These are phyloP conservation scores for Eulithis prunata DNA, from an alignment of 2,888 invertebrate species.

Conservation along the genomic window DNA sequence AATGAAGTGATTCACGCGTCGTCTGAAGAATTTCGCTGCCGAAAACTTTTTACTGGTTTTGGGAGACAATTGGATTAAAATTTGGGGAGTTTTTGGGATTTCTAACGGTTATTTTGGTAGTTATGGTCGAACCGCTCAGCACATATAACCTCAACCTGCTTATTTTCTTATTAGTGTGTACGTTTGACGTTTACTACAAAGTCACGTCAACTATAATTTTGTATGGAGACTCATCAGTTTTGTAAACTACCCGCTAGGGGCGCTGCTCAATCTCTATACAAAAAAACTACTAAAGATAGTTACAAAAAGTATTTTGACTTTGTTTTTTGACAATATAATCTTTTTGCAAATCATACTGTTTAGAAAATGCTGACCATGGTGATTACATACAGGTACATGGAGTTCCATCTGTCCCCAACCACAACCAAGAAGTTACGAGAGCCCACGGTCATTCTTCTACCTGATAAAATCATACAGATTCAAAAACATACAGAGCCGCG, in stretches of 20 bases:
- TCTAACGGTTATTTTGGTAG: slow-evolving; percentile 17
- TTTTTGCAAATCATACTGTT: no score
- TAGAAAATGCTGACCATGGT: no score
- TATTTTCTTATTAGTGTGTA: no score
- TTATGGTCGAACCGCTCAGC: neutral
- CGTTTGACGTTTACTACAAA: no score
- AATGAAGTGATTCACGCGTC: slow-evolving; percentile 65
- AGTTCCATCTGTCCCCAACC: slow-evolving; percentile 14
- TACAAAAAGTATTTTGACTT: no score
- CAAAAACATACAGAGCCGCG: slow-evolving; percentile 40
- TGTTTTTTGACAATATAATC: no score
- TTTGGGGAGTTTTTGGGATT: slow-evolving; percentile 15
- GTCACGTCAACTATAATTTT: no score
- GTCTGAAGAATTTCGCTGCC: slow-evolving; percentile 23
- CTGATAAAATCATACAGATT: slow-evolving; percentile 33
- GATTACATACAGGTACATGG: neutral
- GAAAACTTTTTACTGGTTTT: slow-evolving; percentile 27
- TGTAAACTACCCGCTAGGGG: no score
- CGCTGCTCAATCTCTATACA: no score
- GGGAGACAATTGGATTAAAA: slow-evolving; percentile 19
- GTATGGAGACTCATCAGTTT: no score
- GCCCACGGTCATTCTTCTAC: slow-evolving; percentile 20
- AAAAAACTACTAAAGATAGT: no score
- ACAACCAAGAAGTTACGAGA: slow-evolving; percentile 17
- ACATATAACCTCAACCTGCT: no score